Base-by-base conservation (phyloP, 1,140 invertebrate genomes). In the Drosophila biarmipes region DNA sequence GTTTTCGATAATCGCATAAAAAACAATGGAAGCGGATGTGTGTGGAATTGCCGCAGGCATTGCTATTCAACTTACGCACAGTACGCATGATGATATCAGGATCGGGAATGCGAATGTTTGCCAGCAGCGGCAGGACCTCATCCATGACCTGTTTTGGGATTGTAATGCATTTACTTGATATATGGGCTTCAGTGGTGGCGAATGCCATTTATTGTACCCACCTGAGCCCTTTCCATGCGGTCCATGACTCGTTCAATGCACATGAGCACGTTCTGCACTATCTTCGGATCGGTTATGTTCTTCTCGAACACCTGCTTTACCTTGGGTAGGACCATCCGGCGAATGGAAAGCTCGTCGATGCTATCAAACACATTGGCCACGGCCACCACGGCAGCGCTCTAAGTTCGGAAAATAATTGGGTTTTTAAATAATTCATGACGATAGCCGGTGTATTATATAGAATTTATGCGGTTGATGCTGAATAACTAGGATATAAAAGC, bases 321-420 rank as follows among this genome's bases (percentile, higher is more conserved):
- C 93, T 98, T 97, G 0, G 96, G 97, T 61, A 99, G 92, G 6
- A 99, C 95, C 92, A 96, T 96, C 63, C 95, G 95, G 48, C 96
- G 94, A 55, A 99, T 95, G 7, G 96, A 94, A 21, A 95, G 94
- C 78, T 98, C 97, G 67, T 98, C 96, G 68, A 99, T 93, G 89
- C 96, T 96, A 64, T 98, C 96, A 21, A 96, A 95, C 6, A 98
- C 96, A 79, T 97, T 97, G 37, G 96, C 95, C 2, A 98, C 95
- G 14, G 97, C 97, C 52, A 97, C 95, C 46, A 99, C 94, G 1
- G 98, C 97, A n/a, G 97, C 97, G 78, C 95, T 96, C 96, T 98
- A 7, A 4, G 8, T 27, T 35, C 15, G 14, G n/a, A 10, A n/a
- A 14, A 11, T 35, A 52, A 34, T 42, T 45, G 6, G 3, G 24